Evolutionary conservation across 2,113 vertebrate genomes (phyloP), one percentile per base, ranked within the genome.

Genomic region (Sebastes fasciatus): DNA sequence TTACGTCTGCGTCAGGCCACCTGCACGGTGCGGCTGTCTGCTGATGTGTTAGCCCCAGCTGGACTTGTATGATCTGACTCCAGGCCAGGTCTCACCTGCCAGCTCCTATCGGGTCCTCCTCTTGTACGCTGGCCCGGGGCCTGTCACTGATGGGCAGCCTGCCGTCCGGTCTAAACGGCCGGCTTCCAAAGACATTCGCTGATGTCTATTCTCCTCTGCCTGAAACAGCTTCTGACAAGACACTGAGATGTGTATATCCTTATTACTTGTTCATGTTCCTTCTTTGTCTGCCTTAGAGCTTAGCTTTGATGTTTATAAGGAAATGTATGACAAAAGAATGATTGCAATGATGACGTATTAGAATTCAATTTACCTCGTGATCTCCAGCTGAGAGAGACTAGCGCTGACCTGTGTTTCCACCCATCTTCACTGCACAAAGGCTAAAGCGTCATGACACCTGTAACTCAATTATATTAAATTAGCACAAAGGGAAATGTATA

Each of bases 61-160:
- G 94, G 87, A 85, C 84, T 82, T 72, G 74, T 82, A 85, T 82
- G 83, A 89, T 91, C 90, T 95, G 92, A 94, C 94, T 93, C 79
- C 91, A 93, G 94, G 93, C 94, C 91, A 93, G 93, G 87, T 94
- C 92, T 92, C 91, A 94, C 91, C 93, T 95, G 94, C 92, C 94
- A 95, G 83, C 87, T 95, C 91, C 76, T 85, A 95, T 95, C 66
- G 88, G 85, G 68, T 85, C 79, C 78, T 79, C 86, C 78, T 63
- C 78, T 85, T 86, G 66, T 86, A 74, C 80, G 79, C 84, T 92
- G 91, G 93, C 93, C 87, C 52, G 82, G 84, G 92, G 92, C 91
- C 89, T 93, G 86, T 91, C 92, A 92, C 89, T 93, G 94, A 93
- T 86, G 91, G 92, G 93, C 89, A 93, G 83, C 90, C 86, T 89